Evolutionary conservation across 2,113 vertebrate species (phyloP), one percentile per base, ranked within the genome.

Genomic region (Irena cyanogastra): DNA sequence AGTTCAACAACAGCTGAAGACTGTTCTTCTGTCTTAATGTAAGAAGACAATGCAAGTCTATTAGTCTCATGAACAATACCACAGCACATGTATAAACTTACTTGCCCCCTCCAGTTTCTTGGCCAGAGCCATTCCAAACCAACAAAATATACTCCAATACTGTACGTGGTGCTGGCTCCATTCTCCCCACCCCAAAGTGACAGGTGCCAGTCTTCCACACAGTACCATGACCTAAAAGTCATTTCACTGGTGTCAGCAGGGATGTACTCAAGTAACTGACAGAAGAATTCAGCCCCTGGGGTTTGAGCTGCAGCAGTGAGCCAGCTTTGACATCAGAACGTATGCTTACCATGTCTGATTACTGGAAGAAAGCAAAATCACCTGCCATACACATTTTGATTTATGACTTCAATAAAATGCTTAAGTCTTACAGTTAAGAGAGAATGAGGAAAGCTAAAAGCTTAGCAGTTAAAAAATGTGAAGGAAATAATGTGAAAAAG

Each of bases 391-490:
- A 31, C 19, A 45, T 71, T 49, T 44, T 39, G 14, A 68, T 84
- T 89, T 70, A 64, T 7, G 22, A 83, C 44, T 80, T 86, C 31
- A 91, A 53, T 44, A 72, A 84, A 75, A 87, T 28, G 37, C 28
- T 76, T 95, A 87, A 83, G 21, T 33, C 23, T 89, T n/a, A 75
- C 28, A 64, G 72, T 54, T 49, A 95, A 54, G 45, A 86, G 63
- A 95, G 27, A 83, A 71, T 70, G 45, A 87, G 31, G 59, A 76
- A 61, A 87, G 33, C 77, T 75, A 87, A 90, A 75, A 64, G 52
- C 81, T 94, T 86, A 96, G 93, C 74, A 91, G 93, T 93, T 96
- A 94, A 95, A 91, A 94, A 94, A 84, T 3, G n/a, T 54, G 70
- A 90, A 84, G 79, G 83, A 95, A 92, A 80, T 71, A 81, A 96